Evolutionary conservation across 2,113 vertebrate genomes (phyloP), one percentile per base, ranked within the genome.

Genomic region (Tor tambroides): DNA sequence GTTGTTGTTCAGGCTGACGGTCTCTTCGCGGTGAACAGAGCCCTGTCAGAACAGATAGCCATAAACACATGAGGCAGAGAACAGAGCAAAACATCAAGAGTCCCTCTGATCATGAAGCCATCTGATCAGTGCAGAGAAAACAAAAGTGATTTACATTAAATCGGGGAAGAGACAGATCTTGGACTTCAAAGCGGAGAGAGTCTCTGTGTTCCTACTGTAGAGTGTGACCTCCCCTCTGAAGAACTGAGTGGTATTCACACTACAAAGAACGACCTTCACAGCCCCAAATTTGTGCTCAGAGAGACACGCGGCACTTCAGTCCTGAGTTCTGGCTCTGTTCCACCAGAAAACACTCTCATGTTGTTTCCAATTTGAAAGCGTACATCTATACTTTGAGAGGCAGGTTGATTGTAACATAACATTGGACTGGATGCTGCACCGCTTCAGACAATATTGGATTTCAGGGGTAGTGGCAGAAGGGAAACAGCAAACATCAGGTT

Each of bases 1-100:
- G 94, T 94, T 99, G 95, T 94, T 96, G 93, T 95, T 97, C 89
- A 98, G 95, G 93, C 94, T 95, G 92, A 95, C 95, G 17, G 95
- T 92, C 82, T 99, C 98, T 67, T 99, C 98, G 88, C 96, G 94
- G 84, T 97, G 96, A 93, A 95, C 91, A 89, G 95, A 96, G 89
- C 96, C 96, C 98, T 99, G 93, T 90, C 85, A 92, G 88, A 72
- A 87, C 67, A 87, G 71, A 89, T 76, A 86, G 46, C 26, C 35
- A 61, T 84, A 80, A 85, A 76, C 49, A 87, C 38, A 80, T 19
- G 28, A 87, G 63, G 23, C 77, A 84, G 46, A 87, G 71, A 90
- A 83, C 84, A 89, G 89, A 89, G 91, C 86, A 91, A 67, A 80
- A 89, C 83, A 87, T 88, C 89, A 89, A 90, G 87, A 30, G 32